phyloP scores from a whole-genome alignment of 2,113 vertebrate genomes.

The Ahaetulla prasina region DNA sequence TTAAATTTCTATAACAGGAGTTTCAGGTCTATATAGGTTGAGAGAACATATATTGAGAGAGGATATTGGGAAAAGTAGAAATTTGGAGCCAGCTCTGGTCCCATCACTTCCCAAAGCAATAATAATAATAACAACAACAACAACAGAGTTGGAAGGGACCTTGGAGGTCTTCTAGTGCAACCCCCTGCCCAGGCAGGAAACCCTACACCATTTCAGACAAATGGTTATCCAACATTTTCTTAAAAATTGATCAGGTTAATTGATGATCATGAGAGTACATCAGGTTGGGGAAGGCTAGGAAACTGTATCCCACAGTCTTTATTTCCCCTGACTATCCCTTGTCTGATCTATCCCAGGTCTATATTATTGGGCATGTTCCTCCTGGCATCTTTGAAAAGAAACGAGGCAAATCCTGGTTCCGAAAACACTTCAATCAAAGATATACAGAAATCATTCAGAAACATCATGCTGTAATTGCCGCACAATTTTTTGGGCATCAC shows the following conservation, averaged over 20 bases:
- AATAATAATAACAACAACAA: no score
- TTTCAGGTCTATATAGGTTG: background rate
- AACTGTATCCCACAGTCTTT: background rate
- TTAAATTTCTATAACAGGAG: background rate
- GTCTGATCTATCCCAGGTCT: conserved; percentile 72
- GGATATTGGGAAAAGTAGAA: background rate
- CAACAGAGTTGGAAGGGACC: no score
- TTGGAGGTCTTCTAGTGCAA: no score
- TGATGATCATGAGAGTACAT: background rate
- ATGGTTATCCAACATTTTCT: no score
- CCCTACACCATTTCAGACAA: no score
- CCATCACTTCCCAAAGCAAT: background rate
- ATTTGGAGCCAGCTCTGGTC: background rate
- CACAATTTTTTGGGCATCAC: conserved; percentile 96
- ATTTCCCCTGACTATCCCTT: background rate
- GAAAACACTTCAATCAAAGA: conserved; percentile 70
- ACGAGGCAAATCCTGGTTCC: conserved; percentile 81
- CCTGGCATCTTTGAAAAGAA: conserved; percentile 95
- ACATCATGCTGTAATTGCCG: conserved; percentile 77
- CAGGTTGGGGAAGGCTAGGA: background rate
- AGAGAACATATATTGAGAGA: background rate
- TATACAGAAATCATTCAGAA: conserved; percentile 78
- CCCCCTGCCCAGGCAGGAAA: no score
- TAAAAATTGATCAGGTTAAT: background rate
- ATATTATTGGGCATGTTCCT: conserved; percentile 86